Conservation (phyloP, 2,797 vertebrate genomes). For the Takifugu rubripes region DNA sequence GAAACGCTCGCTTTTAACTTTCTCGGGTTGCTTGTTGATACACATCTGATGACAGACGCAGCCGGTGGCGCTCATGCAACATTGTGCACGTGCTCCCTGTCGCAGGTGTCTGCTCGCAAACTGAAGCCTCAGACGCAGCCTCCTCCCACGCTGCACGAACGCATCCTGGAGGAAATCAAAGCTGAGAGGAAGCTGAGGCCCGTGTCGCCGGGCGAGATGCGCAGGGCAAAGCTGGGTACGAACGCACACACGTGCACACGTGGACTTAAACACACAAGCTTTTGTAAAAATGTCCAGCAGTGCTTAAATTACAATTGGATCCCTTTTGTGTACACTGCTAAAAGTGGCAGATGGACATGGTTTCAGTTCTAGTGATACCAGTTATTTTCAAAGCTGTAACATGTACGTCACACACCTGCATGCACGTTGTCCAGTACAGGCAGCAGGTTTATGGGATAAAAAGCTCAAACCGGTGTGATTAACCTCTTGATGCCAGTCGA, state of each 20-base stretch:
- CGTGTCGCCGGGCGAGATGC: slow-evolving; percentile 87
- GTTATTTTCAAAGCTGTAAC: slow-evolving; percentile 19
- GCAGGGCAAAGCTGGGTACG: slow-evolving; percentile 86
- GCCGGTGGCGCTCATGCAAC: slow-evolving; percentile 7
- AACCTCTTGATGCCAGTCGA: slow-evolving; percentile 31
- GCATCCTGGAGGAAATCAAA: slow-evolving; percentile 94
- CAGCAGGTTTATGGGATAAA: slow-evolving; percentile 5
- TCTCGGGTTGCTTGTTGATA: not conserved
- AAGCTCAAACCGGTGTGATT: not conserved
- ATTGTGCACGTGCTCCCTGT: not conserved
- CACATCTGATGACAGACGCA: slow-evolving; percentile 7
- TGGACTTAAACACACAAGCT: not conserved
- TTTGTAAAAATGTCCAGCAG: not conserved
- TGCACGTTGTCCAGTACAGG: slow-evolving; percentile 11
- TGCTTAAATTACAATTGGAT: slow-evolving; percentile 14
- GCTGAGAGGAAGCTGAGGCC: slow-evolving; percentile 92
- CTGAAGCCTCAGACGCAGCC: slow-evolving; percentile 88
- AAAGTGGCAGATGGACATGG: not conserved
- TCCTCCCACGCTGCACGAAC: slow-evolving; percentile 91
- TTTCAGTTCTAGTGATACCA: not conserved
- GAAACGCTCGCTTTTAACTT: too few species aligned
- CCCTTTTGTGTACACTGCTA: not conserved
- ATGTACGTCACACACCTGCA: slow-evolving; percentile 5
- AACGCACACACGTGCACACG: not conserved
- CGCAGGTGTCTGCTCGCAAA: slow-evolving; percentile 88